Conservation (phyloP, 2,113 vertebrate species). For the Chionomys nivalis region DNA sequence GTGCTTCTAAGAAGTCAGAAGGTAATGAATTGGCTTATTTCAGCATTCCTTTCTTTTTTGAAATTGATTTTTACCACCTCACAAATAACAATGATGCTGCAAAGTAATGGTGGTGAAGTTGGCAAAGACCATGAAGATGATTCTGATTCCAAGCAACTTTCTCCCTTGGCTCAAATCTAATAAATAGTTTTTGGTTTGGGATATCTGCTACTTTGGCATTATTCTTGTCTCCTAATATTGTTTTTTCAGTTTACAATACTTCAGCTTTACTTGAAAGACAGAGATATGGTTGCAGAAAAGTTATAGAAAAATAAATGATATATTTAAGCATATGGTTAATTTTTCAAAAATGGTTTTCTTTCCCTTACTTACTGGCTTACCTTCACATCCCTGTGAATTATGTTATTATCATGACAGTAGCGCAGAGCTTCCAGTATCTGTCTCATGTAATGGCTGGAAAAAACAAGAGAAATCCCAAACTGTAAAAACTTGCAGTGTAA, state of each 20-base stretch:
- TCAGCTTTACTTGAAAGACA: constrained; percentile 83
- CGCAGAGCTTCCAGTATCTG: constrained; percentile 98
- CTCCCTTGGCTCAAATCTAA: constrained; percentile 77
- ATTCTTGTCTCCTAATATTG: constrained; percentile 76
- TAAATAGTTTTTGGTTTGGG: constrained; percentile 75
- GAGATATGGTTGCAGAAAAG: constrained; percentile 81
- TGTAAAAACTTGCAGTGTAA: constrained; percentile 57
- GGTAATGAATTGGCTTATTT: constrained; percentile 84
- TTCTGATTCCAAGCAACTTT: constrained; percentile 81
- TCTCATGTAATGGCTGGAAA: constrained; percentile 97
- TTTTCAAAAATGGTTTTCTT: constrained; percentile 47
- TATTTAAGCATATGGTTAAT: constrained; percentile 32
- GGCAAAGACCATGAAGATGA: constrained; percentile 71
- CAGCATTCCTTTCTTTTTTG: constrained; percentile 65
- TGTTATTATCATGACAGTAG: constrained; percentile 99
- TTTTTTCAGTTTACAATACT: constrained; percentile 85
- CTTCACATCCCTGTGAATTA: constrained; percentile 99
- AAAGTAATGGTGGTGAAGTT: constrained; percentile 64
- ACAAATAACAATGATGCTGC: constrained; percentile 77
- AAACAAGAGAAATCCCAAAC: constrained; percentile 80
- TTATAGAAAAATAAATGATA: constrained; percentile 83
- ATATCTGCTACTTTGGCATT: constrained; percentile 80
- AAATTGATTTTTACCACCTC: constrained; percentile 78
- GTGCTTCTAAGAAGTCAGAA: constrained; percentile 83
- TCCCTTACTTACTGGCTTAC: constrained; percentile 84